These are phyloP conservation scores for Nothoprocta pentlandii DNA, from an alignment of 2,113 vertebrate genomes.

Conservation along the genomic window DNA sequence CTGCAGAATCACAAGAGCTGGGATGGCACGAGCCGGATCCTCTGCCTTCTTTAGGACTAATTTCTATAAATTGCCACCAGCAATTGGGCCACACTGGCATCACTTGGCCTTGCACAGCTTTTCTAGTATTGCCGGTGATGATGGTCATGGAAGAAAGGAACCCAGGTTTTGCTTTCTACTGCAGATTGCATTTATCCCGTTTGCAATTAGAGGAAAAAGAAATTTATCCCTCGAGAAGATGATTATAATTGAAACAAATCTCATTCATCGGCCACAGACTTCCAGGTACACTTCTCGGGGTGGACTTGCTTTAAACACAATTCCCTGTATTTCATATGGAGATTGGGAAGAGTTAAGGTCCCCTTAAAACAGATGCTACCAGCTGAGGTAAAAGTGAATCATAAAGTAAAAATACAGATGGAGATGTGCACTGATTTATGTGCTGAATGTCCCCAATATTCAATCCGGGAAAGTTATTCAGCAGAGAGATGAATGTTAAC, in stretches of 20 bases:
- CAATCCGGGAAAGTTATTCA: conserved; percentile 45
- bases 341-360: neutral
- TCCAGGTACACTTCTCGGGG: neutral
- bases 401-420: neutral
- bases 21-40: conserved; percentile 26
- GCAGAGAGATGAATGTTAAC: conserved; percentile 46
- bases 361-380: neutral
- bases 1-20: neutral
- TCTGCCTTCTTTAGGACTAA: neutral
- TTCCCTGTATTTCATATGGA: neutral
- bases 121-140: neutral
- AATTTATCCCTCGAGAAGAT: neutral
- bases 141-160: neutral
- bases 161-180: neutral
- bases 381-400: neutral
- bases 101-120: neutral
- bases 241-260: neutral
- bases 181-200: neutral
- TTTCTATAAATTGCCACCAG: neutral
- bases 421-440: conserved; percentile 16
- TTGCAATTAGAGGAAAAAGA: neutral
- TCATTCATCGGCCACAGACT: neutral
- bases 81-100: neutral
- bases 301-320: neutral
- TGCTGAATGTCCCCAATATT: conserved; percentile 50